Evolutionary conservation across 2,888 invertebrate genomes (phyloP), one percentile per base, ranked within the genome.

Genomic region (Drosophila pseudotalamancana): DNA sequence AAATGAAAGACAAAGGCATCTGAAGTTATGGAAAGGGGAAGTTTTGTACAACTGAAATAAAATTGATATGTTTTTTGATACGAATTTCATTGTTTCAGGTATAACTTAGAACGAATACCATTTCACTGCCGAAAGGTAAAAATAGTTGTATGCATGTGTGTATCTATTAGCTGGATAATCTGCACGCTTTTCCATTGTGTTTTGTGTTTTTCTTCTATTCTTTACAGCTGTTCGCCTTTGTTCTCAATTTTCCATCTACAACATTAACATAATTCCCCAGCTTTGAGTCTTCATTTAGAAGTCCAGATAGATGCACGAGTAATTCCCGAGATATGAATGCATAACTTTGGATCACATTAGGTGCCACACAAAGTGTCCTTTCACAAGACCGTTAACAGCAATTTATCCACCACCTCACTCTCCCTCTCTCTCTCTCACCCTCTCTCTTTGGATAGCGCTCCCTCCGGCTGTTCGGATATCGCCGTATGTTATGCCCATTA

Each of bases 401-500:
- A 80, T 78, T 76, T 72, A 43, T 35, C 25, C 40, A 31, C 25
- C 9, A 42, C 16, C 25, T n/a, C 16, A 4, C 27, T 18, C 21
- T 21, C 5, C n/a, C 19, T n/a, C 6, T 12, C 21, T 21, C n/a
- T 21, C 21, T 18, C 8, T 21, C 39, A 16, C n/a, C 8, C 27
- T 29, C 6, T 6, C 11, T 31, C 1, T 11, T n/a, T 50, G 14
- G 16, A 18, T 34, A 11, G 23, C 21, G 4, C 6, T 16, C 12
- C 6, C 51, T 53, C 40, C 51, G 49, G 27, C 32, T 19, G 40
- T 42, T 25, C 25, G 40, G 40, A 42, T 25, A 16, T 19, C 57
- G 70, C 53, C 70, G 64, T 83, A 80, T 84, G 79, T 75, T 79
- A 75, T 63, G 77, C 60, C 79, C 75, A 84, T 84, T 83, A 83